Percentiles rank a stretch among this genome's conserved stretches.
Evolutionary conservation across 2,888 invertebrate genomes (phyloP).

Genomic region (Xanthorhoe spadicearia): DNA sequence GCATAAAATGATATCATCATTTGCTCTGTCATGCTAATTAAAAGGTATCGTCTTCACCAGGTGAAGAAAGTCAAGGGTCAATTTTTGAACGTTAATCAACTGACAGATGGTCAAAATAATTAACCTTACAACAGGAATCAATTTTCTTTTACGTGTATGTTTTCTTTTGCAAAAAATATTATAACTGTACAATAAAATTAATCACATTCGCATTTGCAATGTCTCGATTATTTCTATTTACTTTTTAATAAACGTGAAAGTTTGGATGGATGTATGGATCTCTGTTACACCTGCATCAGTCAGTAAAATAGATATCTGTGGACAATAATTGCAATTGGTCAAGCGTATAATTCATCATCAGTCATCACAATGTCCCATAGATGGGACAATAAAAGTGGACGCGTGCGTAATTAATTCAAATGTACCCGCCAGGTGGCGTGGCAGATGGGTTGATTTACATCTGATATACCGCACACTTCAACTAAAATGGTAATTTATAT

Average conservation of each 20-base stretch:
- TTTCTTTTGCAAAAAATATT: too few relatives aligned
- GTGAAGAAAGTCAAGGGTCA: background rate
- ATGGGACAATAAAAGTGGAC: slow-evolving; percentile 40
- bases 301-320: background rate
- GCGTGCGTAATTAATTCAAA: slow-evolving; percentile 80
- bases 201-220: too few relatives aligned
- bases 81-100: background rate
- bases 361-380: slow-evolving; percentile 30
- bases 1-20: slow-evolving; percentile 39
- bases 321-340: slow-evolving; percentile 30
- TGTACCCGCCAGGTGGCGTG: slow-evolving; percentile 74
- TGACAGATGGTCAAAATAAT: slow-evolving; percentile 8
- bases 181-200: too few relatives aligned
- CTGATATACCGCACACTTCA: slow-evolving; percentile 42
- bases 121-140: background rate
- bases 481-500: slow-evolving; percentile 36
- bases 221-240: too few relatives aligned
- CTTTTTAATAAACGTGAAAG: too few relatives aligned
- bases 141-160: too few relatives aligned
- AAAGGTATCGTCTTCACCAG: slow-evolving; percentile 44
- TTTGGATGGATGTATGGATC: too few relatives aligned
- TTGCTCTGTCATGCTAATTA: slow-evolving; percentile 67
- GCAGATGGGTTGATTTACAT: slow-evolving; percentile 75
- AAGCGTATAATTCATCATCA: slow-evolving; percentile 27
- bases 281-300: too few relatives aligned